These are phyloP conservation scores for Ophiodon elongatus DNA, from an alignment of 2,113 vertebrate species.

Conservation along the genomic window DNA sequence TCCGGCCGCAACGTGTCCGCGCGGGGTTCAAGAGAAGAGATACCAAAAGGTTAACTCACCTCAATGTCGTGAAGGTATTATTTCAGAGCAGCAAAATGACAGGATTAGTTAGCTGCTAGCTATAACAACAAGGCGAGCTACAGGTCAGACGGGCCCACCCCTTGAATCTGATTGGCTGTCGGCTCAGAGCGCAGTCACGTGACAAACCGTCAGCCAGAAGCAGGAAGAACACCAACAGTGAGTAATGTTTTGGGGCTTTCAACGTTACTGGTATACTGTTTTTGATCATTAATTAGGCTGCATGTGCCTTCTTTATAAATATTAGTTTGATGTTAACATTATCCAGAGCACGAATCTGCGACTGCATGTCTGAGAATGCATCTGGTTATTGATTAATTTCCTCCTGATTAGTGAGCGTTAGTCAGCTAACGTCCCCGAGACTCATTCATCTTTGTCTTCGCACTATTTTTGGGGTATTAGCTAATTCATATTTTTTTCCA, in stretches of 20 bases:
- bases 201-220: slow-evolving; percentile 17
- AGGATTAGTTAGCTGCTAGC: no score
- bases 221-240: slow-evolving; percentile 48
- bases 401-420: not conserved
- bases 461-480: fast-evolving
- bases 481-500: not conserved
- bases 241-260: slow-evolving; percentile 30
- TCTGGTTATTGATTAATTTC: not conserved
- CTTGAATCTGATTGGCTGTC: slow-evolving; percentile 58
- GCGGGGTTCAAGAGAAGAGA: not conserved
- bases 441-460: not conserved
- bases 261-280: not conserved
- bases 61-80: not conserved
- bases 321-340: not conserved
- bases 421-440: slow-evolving; percentile 4
- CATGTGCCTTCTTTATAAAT: no score
- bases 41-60: not conserved
- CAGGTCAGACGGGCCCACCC: slow-evolving; percentile 29
- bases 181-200: slow-evolving; percentile 45
- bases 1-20: not conserved
- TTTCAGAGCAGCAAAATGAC: not conserved
- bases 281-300: not conserved
- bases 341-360: fast-evolving
- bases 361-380: not conserved
- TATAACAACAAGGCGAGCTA: slow-evolving; percentile 7